These are phyloP conservation scores for Mamestra brassicae DNA, from an alignment of 2,888 invertebrate species.

Conservation along the genomic window DNA sequence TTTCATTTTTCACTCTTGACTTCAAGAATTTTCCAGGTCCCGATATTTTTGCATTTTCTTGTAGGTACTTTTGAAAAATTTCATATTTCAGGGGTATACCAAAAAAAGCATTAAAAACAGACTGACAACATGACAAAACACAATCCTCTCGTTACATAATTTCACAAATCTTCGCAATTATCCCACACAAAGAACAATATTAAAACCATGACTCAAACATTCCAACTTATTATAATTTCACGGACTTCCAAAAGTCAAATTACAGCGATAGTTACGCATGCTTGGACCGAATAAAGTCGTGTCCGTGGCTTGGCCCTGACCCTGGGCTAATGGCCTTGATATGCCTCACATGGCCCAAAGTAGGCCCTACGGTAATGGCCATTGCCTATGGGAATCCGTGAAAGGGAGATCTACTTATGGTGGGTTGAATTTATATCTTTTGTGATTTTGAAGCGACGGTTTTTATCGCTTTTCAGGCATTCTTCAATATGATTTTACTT, in stretches of 20 bases:
- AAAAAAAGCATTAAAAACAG: too few species aligned
- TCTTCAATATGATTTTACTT: not conserved
- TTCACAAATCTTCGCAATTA: not conserved
- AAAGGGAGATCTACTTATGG: conserved; percentile 24
- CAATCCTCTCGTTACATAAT: not conserved
- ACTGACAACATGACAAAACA: not conserved
- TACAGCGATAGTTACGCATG: conserved; percentile 56
- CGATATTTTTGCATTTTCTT: too few species aligned
- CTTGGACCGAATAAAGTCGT: conserved; percentile 45
- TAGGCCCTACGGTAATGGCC: conserved; percentile 44
- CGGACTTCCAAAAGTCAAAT: conserved; percentile 31
- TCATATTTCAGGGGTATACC: too few species aligned
- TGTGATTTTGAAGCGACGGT: not conserved
- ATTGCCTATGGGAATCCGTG: conserved; percentile 32
- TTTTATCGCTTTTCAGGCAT: not conserved
- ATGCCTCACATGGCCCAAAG: conserved; percentile 55
- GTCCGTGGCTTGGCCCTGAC: conserved; percentile 66
- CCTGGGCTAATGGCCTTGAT: conserved; percentile 55
- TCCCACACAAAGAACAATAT: not conserved
- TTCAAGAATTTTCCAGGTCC: too few species aligned
- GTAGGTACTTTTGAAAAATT: too few species aligned
- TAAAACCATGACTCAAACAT: conserved; percentile 15
- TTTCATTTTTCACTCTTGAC: too few species aligned
- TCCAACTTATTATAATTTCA: conserved; percentile 32
- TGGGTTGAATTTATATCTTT: not conserved